Percentiles rank a stretch among this genome's conserved stretches.
Evolutionary conservation across 2,888 invertebrate genomes (phyloP).

Genomic region (Napeogenes sylphis): DNA sequence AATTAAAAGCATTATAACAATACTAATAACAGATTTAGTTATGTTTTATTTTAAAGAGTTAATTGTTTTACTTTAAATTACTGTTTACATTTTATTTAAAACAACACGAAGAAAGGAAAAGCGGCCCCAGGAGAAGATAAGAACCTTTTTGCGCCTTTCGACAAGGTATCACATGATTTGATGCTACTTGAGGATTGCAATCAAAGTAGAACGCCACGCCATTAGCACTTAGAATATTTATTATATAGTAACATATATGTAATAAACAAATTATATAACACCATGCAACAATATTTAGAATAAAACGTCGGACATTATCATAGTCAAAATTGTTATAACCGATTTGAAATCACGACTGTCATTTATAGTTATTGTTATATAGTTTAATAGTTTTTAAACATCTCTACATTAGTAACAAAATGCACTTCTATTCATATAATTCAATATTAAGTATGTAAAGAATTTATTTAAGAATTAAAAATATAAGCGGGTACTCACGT

Average conservation of each 20-base stretch:
- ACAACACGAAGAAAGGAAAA: slow-evolving; percentile 83
- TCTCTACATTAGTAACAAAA: neutral
- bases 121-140: slow-evolving; percentile 85
- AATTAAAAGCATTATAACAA: neutral
- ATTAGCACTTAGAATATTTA: neutral
- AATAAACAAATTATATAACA: no score
- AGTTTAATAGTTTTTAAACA: neutral
- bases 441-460: neutral
- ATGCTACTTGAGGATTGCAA: slow-evolving; percentile 15
- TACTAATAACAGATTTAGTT: neutral
- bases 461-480: neutral
- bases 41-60: neutral
- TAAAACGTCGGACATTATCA: no score
- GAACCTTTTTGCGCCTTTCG: slow-evolving; percentile 86
- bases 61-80: neutral
- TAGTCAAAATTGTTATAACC: no score
- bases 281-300: no score
- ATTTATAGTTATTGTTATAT: neutral
- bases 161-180: slow-evolving; percentile 80
- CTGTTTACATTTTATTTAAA: slow-evolving; percentile 25
- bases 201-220: slow-evolving; percentile 2
- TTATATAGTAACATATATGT: neutral
- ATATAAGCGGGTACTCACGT: neutral
- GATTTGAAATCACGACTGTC: no score
- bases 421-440: neutral